Conservation (phyloP, 2,888 invertebrate genomes). For the Osedax frankpressi region DNA sequence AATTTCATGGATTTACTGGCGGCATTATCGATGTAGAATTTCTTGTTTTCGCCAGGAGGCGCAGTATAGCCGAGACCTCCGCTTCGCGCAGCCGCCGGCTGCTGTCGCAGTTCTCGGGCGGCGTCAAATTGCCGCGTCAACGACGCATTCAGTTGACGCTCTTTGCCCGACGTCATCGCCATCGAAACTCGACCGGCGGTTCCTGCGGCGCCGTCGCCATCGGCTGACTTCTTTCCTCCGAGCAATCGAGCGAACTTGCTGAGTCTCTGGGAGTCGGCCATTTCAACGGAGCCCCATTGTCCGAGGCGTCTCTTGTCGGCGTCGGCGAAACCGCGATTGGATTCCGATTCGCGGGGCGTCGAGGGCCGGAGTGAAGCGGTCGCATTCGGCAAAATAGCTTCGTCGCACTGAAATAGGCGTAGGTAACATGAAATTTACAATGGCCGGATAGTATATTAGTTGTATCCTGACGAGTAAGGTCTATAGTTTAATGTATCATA, state of each 20-base stretch:
- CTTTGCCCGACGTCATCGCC: neutral
- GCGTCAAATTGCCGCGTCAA: neutral
- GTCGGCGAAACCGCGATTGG: too few species aligned
- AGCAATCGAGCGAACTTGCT: neutral
- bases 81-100: neutral
- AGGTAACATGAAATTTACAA: too few species aligned
- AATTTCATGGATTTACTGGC: neutral
- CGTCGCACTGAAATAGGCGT: too few species aligned
- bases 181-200: too few species aligned
- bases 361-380: too few species aligned
- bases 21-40: neutral
- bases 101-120: neutral
- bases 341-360: too few species aligned
- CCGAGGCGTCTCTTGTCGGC: too few species aligned
- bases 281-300: neutral
- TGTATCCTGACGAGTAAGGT: too few species aligned
- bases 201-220: neutral
- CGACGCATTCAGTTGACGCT: neutral
- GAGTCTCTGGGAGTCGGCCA: neutral
- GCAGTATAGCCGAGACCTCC: neutral
- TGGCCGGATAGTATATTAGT: too few species aligned
- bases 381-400: too few species aligned
- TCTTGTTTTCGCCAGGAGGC: neutral
- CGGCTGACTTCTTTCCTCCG: neutral
- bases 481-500: too few species aligned